Conservation (phyloP, 1,140 invertebrate genomes). For the Macrotrachela quadricornifera region DNA sequence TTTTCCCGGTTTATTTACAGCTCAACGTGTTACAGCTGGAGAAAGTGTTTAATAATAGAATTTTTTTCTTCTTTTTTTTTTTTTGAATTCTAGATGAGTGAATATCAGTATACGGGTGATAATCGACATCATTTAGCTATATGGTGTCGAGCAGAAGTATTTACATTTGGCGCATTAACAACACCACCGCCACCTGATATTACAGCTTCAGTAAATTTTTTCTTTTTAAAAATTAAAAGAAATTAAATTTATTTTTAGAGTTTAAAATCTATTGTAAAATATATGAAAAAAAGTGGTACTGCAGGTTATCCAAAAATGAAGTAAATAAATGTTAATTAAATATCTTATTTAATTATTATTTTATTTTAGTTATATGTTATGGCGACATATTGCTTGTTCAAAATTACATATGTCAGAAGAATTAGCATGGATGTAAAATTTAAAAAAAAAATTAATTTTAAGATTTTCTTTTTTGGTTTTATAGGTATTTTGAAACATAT, state of each 20-base stretch:
- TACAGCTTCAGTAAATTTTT: slow-evolving; percentile 14
- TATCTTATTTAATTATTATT: not conserved
- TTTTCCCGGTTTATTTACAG: too few species aligned
- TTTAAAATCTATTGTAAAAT: not conserved
- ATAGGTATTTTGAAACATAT: slow-evolving; percentile 21
- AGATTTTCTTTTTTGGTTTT: not conserved
- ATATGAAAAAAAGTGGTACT: not conserved
- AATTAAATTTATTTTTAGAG: not conserved
- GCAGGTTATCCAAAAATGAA: not conserved
- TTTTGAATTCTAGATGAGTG: too few species aligned
- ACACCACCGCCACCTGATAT: slow-evolving; percentile 19
- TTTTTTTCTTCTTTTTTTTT: too few species aligned
- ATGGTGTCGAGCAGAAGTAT: slow-evolving; percentile 29
- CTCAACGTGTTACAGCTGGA: too few species aligned
- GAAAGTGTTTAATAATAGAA: too few species aligned
- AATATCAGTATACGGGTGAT: too few species aligned
- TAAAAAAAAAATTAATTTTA: not conserved
- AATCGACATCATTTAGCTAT: slow-evolving; percentile 4
- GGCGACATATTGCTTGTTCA: slow-evolving; percentile 30
- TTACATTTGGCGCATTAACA: slow-evolving; percentile 24
- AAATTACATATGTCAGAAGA: slow-evolving; percentile 27
- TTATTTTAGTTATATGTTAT: slow-evolving; percentile 24
- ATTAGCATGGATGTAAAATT: slow-evolving; percentile 26
- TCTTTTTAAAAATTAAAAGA: not conserved
- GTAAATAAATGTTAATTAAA: not conserved